phyloP scores from a whole-genome alignment of 2,113 vertebrate species.

The Hystrix brachyura region DNA sequence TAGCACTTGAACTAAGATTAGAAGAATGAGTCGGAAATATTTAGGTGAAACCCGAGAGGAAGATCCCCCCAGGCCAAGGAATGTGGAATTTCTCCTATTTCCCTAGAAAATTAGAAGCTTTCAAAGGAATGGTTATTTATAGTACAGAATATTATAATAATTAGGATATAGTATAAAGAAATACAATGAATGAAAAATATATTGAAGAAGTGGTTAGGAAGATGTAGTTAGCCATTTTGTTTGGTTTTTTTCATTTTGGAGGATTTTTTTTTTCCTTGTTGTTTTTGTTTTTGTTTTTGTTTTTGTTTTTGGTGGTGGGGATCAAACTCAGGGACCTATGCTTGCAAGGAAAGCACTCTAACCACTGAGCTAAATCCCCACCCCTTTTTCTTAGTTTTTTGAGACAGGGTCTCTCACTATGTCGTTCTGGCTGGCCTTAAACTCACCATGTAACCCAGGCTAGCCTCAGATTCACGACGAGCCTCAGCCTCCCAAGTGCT shows the following conservation, averaged over 20 bases:
- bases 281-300: not conserved
- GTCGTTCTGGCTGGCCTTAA: not conserved
- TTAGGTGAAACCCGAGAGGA: not conserved
- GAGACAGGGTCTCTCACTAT: not conserved
- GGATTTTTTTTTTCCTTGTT: too few relatives aligned
- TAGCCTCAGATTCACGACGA: not conserved
- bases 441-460: not conserved
- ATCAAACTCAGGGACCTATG: too few relatives aligned
- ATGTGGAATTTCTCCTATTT: not conserved
- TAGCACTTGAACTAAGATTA: not conserved
- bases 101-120: not conserved
- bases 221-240: not conserved
- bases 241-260: not conserved
- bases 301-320: not conserved
- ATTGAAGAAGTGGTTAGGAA: not conserved
- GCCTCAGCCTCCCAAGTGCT: not conserved
- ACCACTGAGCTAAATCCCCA: too few relatives aligned
- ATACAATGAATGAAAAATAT: conserved; percentile 1
- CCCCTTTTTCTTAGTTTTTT: not conserved
- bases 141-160: conserved; percentile 7
- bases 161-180: conserved; percentile 49
- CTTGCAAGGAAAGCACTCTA: too few relatives aligned
- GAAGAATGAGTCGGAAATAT: conserved; percentile 13
- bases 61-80: not conserved
- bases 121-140: conserved; percentile 42